Conservation (phyloP, 2,113 vertebrate species). For the Egretta garzetta region DNA sequence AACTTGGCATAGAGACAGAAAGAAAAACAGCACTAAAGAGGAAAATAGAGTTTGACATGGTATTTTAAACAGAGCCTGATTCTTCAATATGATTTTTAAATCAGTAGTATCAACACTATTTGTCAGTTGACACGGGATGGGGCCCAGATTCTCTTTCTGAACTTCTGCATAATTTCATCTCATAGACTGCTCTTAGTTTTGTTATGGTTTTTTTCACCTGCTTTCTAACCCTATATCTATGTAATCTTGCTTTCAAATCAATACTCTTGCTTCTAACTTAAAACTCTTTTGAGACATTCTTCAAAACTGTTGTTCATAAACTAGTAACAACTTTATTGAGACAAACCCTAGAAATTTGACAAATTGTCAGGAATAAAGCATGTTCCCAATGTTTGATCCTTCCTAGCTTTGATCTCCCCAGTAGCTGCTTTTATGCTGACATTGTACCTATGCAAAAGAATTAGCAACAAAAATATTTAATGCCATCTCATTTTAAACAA, state of each 20-base stretch:
- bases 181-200: neutral
- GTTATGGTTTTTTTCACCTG: neutral
- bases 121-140: neutral
- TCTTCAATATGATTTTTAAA: neutral
- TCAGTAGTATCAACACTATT: neutral
- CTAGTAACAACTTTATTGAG: neutral
- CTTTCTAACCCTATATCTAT: neutral
- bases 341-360: neutral
- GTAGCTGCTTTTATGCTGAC: constrained; percentile 37
- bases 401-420: constrained; percentile 22
- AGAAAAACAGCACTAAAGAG: neutral
- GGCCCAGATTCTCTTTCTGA: neutral
- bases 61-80: neutral
- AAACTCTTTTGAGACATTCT: neutral
- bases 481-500: neutral
- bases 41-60: neutral
- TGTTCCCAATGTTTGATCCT: constrained; percentile 36
- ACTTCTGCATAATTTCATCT: neutral
- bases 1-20: neutral
- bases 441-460: constrained; percentile 15
- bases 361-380: constrained; percentile 52
- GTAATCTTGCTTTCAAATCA: neutral
- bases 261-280: neutral
- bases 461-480: neutral
- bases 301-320: constrained; percentile 11